phyloP scores from a whole-genome alignment of 2,113 vertebrate species.

The Formicarius rufipectus region DNA sequence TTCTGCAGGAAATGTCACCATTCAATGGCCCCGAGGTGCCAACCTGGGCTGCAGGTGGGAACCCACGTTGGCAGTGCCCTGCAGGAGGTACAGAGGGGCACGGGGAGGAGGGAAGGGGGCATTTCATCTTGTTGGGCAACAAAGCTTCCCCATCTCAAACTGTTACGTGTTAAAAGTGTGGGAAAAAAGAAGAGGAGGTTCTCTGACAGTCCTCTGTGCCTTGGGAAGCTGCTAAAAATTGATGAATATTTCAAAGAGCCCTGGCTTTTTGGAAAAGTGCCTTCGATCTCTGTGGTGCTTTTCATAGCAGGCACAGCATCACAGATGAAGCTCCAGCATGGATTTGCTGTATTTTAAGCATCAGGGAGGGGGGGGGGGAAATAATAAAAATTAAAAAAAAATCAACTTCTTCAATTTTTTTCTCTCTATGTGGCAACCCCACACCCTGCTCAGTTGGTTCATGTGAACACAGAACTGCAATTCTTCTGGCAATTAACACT shows the following conservation, averaged over 20 bases:
- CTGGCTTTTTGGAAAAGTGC: not conserved
- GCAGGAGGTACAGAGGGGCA: not conserved
- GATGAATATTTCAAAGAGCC: not conserved
- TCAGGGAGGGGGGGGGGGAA: too few relatives aligned
- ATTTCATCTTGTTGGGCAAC: not conserved
- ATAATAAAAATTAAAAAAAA: not conserved
- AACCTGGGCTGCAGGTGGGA: not conserved
- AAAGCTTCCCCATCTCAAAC: not conserved
- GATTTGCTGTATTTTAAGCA: not conserved
- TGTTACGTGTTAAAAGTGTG: not conserved
- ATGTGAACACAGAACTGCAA: not conserved
- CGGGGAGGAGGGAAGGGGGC: not conserved
- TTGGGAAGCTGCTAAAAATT: not conserved
- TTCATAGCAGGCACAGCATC: not conserved
- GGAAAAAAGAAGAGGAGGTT: not conserved
- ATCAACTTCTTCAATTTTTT: not conserved
- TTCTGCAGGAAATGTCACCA: not conserved
- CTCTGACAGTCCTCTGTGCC: not conserved
- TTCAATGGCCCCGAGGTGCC: not conserved
- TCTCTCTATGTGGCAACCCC: not conserved
- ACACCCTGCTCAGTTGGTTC: not conserved
- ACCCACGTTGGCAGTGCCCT: accelerated
- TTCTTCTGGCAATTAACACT: not conserved
- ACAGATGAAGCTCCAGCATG: not conserved
- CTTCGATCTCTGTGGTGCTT: not conserved